These are phyloP conservation scores for Eubasilissa regina DNA, from an alignment of 1,140 invertebrate species.

Conservation along the genomic window DNA sequence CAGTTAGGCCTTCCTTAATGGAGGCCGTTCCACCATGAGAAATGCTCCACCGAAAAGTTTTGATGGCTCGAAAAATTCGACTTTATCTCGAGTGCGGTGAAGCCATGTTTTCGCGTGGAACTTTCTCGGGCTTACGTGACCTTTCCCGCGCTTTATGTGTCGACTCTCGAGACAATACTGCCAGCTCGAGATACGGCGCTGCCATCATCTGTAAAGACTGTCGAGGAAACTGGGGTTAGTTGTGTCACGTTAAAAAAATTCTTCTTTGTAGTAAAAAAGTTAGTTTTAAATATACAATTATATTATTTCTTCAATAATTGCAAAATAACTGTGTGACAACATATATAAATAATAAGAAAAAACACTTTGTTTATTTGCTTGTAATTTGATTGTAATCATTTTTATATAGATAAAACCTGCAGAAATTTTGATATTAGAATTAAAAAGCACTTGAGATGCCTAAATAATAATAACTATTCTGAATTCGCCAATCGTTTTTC, in stretches of 20 bases:
- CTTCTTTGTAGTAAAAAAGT: too few relatives aligned
- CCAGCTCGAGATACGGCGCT: constrained; percentile 7
- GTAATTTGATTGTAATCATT: too few relatives aligned
- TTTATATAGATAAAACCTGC: too few relatives aligned
- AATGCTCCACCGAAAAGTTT: constrained; percentile 2
- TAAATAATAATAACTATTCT: too few relatives aligned
- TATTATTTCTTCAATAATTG: too few relatives aligned
- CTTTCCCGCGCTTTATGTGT: constrained; percentile 1
- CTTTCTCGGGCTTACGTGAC: constrained; percentile 12
- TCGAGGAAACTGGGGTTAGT: not conserved
- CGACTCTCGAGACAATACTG: constrained; percentile 32
- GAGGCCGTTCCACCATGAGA: constrained; percentile 6
- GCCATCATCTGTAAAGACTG: constrained; percentile 4
- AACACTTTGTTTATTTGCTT: too few relatives aligned
- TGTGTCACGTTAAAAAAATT: not conserved
- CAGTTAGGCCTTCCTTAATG: constrained; percentile 5
- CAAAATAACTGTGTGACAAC: too few relatives aligned
- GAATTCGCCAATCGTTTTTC: too few relatives aligned
- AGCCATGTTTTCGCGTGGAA: constrained; percentile 18
- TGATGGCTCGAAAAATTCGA: not conserved
- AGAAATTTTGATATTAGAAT: too few relatives aligned
- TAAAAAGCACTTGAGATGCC: too few relatives aligned
- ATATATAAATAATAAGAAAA: too few relatives aligned
- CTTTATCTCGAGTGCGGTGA: constrained; percentile 4
- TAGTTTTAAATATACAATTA: too few relatives aligned